Evolutionary conservation across 2,888 invertebrate species (phyloP).

Genomic region (Eledona agricola): DNA sequence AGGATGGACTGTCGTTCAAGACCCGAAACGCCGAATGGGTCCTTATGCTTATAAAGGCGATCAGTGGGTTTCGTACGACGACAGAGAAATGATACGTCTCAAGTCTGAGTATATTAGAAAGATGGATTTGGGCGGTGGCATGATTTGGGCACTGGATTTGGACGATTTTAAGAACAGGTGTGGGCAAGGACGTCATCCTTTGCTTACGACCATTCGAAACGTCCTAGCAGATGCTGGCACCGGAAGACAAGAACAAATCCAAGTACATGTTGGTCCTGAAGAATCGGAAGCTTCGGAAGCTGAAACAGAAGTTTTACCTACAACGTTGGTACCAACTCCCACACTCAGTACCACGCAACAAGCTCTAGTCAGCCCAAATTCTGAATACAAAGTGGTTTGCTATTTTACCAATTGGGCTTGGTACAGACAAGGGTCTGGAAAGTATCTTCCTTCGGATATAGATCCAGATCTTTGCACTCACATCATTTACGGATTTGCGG

Average conservation of each 20-base stretch:
- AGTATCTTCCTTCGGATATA: slow-evolving; percentile 83
- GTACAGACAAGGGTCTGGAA: slow-evolving; percentile 86
- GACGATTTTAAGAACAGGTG: slow-evolving; percentile 85
- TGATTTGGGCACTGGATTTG: slow-evolving; percentile 91
- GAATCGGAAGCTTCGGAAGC: slow-evolving; percentile 39
- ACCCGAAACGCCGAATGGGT: slow-evolving; percentile 80
- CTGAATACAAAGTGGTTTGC: slow-evolving; percentile 80
- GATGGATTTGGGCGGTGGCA: slow-evolving; percentile 83
- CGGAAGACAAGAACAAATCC: slow-evolving; percentile 47
- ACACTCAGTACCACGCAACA: slow-evolving; percentile 34
- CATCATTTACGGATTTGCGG: slow-evolving; percentile 91
- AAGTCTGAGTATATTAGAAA: slow-evolving; percentile 83
- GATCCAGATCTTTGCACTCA: slow-evolving; percentile 89
- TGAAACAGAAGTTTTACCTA: slow-evolving; percentile 32
- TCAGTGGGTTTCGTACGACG: slow-evolving; percentile 94
- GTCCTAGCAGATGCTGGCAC: slow-evolving; percentile 68
- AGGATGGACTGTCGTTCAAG: slow-evolving; percentile 84
- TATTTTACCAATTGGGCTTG: slow-evolving; percentile 96
- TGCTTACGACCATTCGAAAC: slow-evolving; percentile 79
- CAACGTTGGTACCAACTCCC: slow-evolving; percentile 38
- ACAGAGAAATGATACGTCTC: slow-evolving; percentile 77
- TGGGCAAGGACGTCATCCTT: slow-evolving; percentile 81
- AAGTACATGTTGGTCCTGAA: slow-evolving; percentile 3
- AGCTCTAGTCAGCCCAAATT: slow-evolving; percentile 49
- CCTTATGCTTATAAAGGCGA: slow-evolving; percentile 87